These are phyloP conservation scores for Orthonevra nobilis DNA, from an alignment of 2,888 invertebrate genomes.

Conservation along the genomic window DNA sequence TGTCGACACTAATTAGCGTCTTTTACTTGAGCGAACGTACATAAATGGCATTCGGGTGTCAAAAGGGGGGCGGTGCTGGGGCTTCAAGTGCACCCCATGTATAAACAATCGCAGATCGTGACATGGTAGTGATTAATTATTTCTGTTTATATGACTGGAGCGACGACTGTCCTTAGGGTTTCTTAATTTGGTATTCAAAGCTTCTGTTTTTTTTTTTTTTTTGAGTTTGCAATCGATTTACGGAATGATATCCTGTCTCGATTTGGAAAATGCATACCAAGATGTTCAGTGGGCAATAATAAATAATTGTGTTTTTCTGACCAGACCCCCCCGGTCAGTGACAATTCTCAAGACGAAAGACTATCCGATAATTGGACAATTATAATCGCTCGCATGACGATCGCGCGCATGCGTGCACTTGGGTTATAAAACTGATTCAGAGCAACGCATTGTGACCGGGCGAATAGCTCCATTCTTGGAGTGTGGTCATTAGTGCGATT, in stretches of 20 bases:
- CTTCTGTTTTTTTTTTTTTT: slow-evolving; percentile 7
- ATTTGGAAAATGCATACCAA: slow-evolving; percentile 42
- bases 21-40: slow-evolving; percentile 47
- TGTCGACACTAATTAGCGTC: slow-evolving; percentile 70
- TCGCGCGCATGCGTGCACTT: slow-evolving; percentile 19
- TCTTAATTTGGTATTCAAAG: slow-evolving; percentile 39
- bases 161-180: slow-evolving; percentile 37
- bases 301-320: slow-evolving; percentile 18
- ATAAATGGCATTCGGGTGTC: slow-evolving; percentile 54
- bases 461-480: slow-evolving; percentile 10
- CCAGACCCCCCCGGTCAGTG: not conserved
- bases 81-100: slow-evolving; percentile 1
- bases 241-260: slow-evolving; percentile 48
- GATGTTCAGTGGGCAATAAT: slow-evolving; percentile 26
- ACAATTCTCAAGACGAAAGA: slow-evolving; percentile 38
- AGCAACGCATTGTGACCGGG: not conserved
- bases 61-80: slow-evolving; percentile 42
- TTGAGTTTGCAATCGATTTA: slow-evolving; percentile 13
- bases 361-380: slow-evolving; percentile 57
- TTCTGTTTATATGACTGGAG: slow-evolving; percentile 15
- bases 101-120: slow-evolving; percentile 30
- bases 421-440: slow-evolving; percentile 25
- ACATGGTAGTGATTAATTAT: slow-evolving; percentile 54
- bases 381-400: slow-evolving; percentile 30
- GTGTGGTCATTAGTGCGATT: slow-evolving; percentile 43